Evolutionary conservation across 2,113 vertebrate species (phyloP), one percentile per base, ranked within the genome.

Genomic region (Corythornis cristatus): DNA sequence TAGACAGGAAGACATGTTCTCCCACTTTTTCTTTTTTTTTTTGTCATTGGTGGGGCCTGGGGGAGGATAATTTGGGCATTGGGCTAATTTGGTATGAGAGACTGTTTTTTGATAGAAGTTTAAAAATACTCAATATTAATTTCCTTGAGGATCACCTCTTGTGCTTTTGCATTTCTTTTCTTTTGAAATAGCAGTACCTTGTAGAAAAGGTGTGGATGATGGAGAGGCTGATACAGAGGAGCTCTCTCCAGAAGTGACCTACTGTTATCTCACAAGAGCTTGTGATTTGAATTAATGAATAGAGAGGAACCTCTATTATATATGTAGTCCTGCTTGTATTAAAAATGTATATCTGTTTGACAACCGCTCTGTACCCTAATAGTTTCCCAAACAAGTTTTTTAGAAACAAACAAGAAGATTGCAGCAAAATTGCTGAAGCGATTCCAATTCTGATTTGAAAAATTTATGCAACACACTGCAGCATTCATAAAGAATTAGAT

Each of bases 331-430:
- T 60, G 48, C 28, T 53, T 72, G 9, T 0, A 0, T 65, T 88
- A 23, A 50, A 60, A 18, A 33, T 53, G 4, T 74, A 3, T 75
- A 4, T 88, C 58, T 50, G 9, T 65, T 46, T 62, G 72, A 53
- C 43, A 75, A 4, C 7, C 1, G 5, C 12, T 15, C 48, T 62
- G 33, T 28, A 6, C 8, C 14, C 7, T 2, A 3, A 7, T 1
- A 40, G 20, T 9, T 90, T 81, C 33, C 56, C 46, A 83, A 46
- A 75, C 6, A 8, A 21, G 8, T 77, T 94, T 6, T 64, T 66
- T 15, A 54, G 28, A 40, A 78, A 37, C 26, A 45, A 40, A 40
- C 7, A 56, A 23, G 8, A 51, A 35, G 9, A 77, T 73, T 58
- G 5, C 18, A 71, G 54, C 6, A 75, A 70, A 83, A 73, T 67